These are phyloP conservation scores for Stictocephala bisonia DNA, from an alignment of 2,888 invertebrate species.

Conservation along the genomic window DNA sequence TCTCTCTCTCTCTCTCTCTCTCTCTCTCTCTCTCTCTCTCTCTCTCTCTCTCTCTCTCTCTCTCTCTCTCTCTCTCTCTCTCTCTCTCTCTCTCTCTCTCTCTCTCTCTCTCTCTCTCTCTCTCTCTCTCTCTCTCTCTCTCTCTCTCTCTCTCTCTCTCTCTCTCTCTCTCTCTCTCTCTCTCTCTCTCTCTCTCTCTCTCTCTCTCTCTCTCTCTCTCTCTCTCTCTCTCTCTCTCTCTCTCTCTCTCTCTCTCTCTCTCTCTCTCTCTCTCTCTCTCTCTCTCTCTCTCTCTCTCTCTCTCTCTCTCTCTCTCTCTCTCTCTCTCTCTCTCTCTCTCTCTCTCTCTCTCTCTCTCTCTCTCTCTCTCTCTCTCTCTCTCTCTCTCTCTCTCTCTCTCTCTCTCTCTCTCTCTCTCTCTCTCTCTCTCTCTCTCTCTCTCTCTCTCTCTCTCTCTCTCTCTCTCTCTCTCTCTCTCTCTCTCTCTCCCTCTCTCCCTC, in stretches of 20 bases:
- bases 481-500: too few species aligned
- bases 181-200: not conserved
- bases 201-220: not conserved
- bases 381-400: not conserved
- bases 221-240: not conserved
- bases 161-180: not conserved
- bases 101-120: not conserved
- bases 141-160: not conserved
- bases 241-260: not conserved
- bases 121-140: not conserved
- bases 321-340: not conserved
- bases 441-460: too few species aligned
- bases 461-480: too few species aligned
- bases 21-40: not conserved
- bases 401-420: not conserved
- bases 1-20: not conserved
- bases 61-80: not conserved
- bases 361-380: not conserved
- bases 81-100: not conserved
- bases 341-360: not conserved
- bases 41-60: not conserved
- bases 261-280: not conserved
- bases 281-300: not conserved
- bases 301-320: not conserved
- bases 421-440: not conserved